These are phyloP conservation scores for Phenganax subtilis DNA, from an alignment of 92 coral and sea anemone genomes.

Conservation along the genomic window DNA sequence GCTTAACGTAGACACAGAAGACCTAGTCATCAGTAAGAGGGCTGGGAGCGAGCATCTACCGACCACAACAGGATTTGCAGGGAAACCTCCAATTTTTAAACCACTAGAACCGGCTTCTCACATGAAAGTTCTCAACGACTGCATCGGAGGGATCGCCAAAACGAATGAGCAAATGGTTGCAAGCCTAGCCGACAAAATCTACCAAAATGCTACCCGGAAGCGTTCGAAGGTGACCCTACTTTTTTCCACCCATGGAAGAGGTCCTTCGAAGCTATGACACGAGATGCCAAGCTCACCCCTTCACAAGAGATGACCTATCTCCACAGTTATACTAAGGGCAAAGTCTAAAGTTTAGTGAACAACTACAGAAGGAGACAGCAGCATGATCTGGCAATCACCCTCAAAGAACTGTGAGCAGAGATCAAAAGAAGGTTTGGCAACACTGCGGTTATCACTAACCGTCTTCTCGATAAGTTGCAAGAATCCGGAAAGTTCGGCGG, in stretches of 20 bases:
- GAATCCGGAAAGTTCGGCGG: constrained; percentile 40
- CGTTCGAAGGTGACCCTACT: constrained; percentile 51
- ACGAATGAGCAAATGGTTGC: constrained; percentile 39
- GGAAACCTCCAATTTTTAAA: not conserved
- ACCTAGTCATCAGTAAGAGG: not conserved
- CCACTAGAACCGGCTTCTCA: not conserved
- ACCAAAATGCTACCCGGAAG: constrained; percentile 56
- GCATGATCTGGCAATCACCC: constrained; percentile 28
- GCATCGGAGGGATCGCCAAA: constrained; percentile 18
- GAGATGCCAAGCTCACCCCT: constrained; percentile 45
- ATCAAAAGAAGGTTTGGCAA: constrained; percentile 49
- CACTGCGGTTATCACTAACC: constrained; percentile 41
- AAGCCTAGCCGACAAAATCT: constrained; percentile 40
- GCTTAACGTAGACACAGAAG: not conserved
- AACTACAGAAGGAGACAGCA: constrained; percentile 50
- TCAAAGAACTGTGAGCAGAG: constrained; percentile 44
- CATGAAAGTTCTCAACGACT: not conserved
- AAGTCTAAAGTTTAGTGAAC: constrained; percentile 45
- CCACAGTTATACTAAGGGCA: constrained; percentile 53
- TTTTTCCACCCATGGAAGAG: constrained; percentile 58
- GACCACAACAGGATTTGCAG: constrained; percentile 1
- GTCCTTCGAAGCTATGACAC: constrained; percentile 46
- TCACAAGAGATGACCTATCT: constrained; percentile 54
- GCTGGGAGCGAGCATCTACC: not conserved
- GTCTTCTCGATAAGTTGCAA: constrained; percentile 40